Conservation (phyloP, 2,113 vertebrate genomes). For the Phoenicopterus ruber region DNA sequence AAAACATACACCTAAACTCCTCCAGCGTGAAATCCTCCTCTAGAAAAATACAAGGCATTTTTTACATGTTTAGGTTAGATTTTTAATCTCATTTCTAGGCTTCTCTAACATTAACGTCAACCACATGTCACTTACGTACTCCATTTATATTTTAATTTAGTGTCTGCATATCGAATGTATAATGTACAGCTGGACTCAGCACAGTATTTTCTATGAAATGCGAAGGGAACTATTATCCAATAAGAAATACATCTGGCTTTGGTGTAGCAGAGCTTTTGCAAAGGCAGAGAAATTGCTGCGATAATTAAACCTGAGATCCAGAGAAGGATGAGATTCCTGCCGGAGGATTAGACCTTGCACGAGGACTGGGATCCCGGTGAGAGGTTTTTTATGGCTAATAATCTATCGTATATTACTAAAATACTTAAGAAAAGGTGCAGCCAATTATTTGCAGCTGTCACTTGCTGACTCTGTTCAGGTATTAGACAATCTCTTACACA, state of each 20-base stretch:
- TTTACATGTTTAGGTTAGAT: background rate
- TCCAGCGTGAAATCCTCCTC: background rate
- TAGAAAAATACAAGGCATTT: background rate
- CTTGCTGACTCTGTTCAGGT: background rate
- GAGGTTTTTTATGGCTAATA: background rate
- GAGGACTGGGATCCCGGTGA: background rate
- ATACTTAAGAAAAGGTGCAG: background rate
- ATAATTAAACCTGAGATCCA: constrained; percentile 25
- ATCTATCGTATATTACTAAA: background rate
- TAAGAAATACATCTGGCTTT: constrained; percentile 27
- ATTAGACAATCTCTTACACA: background rate
- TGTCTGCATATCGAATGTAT: background rate
- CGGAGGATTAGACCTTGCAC: background rate
- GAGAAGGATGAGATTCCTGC: background rate
- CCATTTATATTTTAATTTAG: background rate
- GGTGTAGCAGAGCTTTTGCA: background rate
- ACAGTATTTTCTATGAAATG: background rate
- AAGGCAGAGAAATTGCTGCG: background rate
- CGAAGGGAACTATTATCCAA: background rate
- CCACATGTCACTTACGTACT: background rate
- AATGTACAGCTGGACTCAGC: background rate
- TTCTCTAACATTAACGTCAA: background rate
- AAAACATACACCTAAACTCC: background rate
- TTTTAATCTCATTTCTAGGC: background rate
- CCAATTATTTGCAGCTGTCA: constrained; percentile 24